Evolutionary conservation across 2,113 vertebrate genomes (phyloP).

Genomic region (Heterotis niloticus): DNA sequence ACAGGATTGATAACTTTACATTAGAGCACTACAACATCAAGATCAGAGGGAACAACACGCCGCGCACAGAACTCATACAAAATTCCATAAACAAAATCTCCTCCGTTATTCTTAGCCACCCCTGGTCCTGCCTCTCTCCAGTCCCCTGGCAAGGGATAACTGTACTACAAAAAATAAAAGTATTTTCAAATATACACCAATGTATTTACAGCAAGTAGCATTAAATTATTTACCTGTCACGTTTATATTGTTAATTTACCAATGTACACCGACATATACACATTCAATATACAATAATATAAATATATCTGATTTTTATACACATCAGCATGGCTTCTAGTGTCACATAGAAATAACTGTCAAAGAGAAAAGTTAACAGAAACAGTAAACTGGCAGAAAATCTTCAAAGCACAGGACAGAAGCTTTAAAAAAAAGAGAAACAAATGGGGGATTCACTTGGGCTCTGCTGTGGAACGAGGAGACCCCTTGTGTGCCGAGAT

Average conservation of each 20-base stretch:
- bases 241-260: conserved; percentile 74
- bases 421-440: not conserved
- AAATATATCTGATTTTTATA: conserved; percentile 67
- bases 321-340: conserved; percentile 58
- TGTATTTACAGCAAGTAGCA: conserved; percentile 75
- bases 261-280: conserved; percentile 92
- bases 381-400: not conserved
- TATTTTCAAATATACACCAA: conserved; percentile 74
- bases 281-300: conserved; percentile 82
- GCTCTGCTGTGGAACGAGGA: no score
- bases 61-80: not conserved
- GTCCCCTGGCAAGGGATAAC: not conserved
- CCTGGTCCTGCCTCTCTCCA: not conserved
- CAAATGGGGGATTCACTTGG: no score
- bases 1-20: not conserved
- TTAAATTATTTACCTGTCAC: conserved; percentile 77
- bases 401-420: conserved; percentile 12
- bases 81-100: not conserved
- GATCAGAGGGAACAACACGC: conserved; percentile 3
- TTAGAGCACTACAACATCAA: not conserved
- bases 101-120: not conserved
- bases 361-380: not conserved
- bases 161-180: conserved; percentile 72
- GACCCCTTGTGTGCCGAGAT: no score
- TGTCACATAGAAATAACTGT: conserved; percentile 39